Percentiles rank a stretch among this genome's conserved stretches.
Evolutionary conservation across 2,797 vertebrate species (phyloP).

Genomic region (Sebastes vulpes): DNA sequence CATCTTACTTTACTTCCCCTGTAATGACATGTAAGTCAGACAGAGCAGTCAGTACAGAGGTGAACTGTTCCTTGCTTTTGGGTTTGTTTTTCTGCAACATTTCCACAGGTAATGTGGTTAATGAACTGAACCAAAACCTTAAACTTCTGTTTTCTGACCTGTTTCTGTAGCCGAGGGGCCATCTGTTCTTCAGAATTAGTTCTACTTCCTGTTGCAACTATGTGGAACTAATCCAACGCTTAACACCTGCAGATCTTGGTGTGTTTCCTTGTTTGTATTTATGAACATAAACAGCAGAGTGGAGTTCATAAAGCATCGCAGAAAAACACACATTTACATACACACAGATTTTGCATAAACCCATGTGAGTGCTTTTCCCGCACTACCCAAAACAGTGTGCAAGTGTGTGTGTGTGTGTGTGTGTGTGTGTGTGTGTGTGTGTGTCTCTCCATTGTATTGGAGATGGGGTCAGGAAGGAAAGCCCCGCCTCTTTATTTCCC

Average conservation of each 20-base stretch:
- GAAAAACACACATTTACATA: conserved; percentile 21
- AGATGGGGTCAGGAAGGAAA: conserved; percentile 83
- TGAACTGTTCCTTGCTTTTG: neutral
- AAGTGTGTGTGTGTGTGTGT: conserved; percentile 23
- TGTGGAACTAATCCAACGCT: neutral
- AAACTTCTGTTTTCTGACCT: neutral
- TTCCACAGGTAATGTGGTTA: neutral
- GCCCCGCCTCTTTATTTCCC: conserved; percentile 72
- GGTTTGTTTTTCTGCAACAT: neutral
- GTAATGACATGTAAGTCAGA: neutral
- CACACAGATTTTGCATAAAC: conserved; percentile 26
- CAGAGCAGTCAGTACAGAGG: neutral
- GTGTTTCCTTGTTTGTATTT: neutral
- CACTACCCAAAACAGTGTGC: neutral
- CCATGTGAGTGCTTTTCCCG: conserved; percentile 40
- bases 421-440: conserved; percentile 32
- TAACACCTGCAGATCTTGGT: neutral
- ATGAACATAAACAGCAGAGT: neutral
- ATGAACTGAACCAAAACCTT: neutral
- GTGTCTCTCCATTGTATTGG: conserved; percentile 78
- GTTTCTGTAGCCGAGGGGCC: neutral
- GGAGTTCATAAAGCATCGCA: conserved; percentile 16
- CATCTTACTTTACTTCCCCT: neutral
- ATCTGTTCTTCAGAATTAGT: neutral
- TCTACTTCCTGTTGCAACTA: conserved; percentile 2